Percentiles rank a stretch among this genome's conserved stretches.
Evolutionary conservation across 1,140 invertebrate species (phyloP).

Genomic region (Asbolus verrucosus): DNA sequence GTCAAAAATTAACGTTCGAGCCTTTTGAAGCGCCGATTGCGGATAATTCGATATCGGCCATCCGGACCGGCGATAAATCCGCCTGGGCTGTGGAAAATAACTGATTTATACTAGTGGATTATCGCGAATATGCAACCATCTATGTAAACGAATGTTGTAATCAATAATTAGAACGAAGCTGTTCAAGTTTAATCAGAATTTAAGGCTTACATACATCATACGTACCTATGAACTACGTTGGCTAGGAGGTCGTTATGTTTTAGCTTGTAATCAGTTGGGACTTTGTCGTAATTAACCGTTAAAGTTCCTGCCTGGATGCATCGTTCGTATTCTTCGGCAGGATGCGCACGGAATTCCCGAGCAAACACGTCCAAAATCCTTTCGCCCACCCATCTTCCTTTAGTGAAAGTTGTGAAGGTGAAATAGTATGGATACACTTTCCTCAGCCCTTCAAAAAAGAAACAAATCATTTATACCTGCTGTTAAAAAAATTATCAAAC

Average conservation of each 20-base stretch:
- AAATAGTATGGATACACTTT: conserved; percentile 99
- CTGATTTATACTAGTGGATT: conserved; percentile 33
- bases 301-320: conserved; percentile 91
- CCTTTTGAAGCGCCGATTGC: neutral
- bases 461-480: conserved; percentile 1
- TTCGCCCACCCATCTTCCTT: conserved; percentile 97
- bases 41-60: conserved; percentile 18
- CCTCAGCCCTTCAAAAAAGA: conserved; percentile 85
- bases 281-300: conserved; percentile 94
- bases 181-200: neutral
- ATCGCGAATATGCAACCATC: conserved; percentile 9
- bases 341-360: conserved; percentile 93
- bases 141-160: neutral
- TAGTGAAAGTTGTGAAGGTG: conserved; percentile 96
- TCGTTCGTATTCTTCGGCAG: conserved; percentile 90
- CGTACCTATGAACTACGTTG: conserved; percentile 94
- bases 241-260: conserved; percentile 95
- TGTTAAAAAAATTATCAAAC: no score
- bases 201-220: neutral
- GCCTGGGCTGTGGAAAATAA: conserved; percentile 10
- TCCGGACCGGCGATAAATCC: neutral
- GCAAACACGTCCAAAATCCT: conserved; percentile 95
- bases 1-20: conserved; percentile 23
- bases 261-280: conserved; percentile 91
- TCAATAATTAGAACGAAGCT: conserved; percentile 1